These are phyloP conservation scores for Caretta caretta DNA, from an alignment of 2,113 vertebrate genomes.

Conservation along the genomic window DNA sequence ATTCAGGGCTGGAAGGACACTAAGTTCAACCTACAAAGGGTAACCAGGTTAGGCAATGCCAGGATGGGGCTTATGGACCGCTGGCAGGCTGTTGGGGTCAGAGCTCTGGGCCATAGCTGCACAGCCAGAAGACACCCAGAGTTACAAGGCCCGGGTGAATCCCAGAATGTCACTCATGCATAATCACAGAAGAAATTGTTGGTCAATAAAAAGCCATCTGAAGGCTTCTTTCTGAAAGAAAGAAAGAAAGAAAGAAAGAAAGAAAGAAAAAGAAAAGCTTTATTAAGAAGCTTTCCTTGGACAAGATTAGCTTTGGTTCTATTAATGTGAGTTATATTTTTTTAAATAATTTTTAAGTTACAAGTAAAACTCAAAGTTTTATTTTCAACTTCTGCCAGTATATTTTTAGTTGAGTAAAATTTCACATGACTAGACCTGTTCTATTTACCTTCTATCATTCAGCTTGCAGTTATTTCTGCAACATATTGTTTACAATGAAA, in stretches of 20 bases:
- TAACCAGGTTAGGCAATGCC: neutral
- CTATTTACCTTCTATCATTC: neutral
- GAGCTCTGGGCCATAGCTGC: neutral
- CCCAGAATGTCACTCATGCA: neutral
- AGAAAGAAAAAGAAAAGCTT: neutral
- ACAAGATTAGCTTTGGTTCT: neutral
- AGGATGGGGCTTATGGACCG: neutral
- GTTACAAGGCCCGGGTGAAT: neutral
- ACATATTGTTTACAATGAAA: neutral
- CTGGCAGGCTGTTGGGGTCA: neutral
- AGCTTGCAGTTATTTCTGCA: neutral
- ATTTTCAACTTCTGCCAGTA: neutral
- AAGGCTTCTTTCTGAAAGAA: neutral
- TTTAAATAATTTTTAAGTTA: neutral
- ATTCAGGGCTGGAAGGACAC: neutral
- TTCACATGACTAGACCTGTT: neutral
- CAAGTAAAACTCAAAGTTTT: neutral
- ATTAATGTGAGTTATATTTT: neutral
- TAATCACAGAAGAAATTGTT: neutral
- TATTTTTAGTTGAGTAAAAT: neutral
- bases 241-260: too few species aligned
- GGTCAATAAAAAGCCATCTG: neutral
- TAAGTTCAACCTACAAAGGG: neutral
- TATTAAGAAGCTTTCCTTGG: neutral
- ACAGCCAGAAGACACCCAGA: neutral